Evolutionary conservation across 2,888 invertebrate species (phyloP).

Genomic region (Acronicta leporina): DNA sequence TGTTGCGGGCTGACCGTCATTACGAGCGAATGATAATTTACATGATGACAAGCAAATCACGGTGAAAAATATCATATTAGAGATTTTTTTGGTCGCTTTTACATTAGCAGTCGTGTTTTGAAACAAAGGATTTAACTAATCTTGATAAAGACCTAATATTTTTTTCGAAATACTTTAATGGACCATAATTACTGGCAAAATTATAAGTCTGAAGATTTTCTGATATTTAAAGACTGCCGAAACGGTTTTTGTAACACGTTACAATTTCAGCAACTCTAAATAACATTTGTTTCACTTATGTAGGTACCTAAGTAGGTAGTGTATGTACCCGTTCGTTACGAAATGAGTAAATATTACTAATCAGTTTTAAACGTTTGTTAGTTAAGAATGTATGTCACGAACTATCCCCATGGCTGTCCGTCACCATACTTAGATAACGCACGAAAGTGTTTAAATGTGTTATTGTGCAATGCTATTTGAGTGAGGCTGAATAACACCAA

Average conservation of each 20-base stretch:
- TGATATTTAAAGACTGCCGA: constrained; percentile 28
- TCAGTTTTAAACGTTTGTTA: constrained; percentile 43
- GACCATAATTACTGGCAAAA: too few relatives aligned
- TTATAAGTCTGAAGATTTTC: too few relatives aligned
- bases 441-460: constrained; percentile 77
- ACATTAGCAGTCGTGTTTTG: constrained; percentile 7
- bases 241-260: constrained; percentile 33
- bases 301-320: not conserved
- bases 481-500: constrained; percentile 66
- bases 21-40: constrained; percentile 68
- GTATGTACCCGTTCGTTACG: constrained; percentile 14
- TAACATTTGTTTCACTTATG: constrained; percentile 7
- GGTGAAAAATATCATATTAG: constrained; percentile 66
- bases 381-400: constrained; percentile 69
- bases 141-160: not conserved
- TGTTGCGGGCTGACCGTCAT: constrained; percentile 70
- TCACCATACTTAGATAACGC: constrained; percentile 79
- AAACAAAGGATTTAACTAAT: not conserved
- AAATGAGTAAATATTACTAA: constrained; percentile 47
- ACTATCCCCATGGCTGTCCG: constrained; percentile 63
- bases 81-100: constrained; percentile 61
- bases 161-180: too few relatives aligned
- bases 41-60: constrained; percentile 73
- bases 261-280: constrained; percentile 28
- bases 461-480: constrained; percentile 71